phyloP scores from a whole-genome alignment of 2,797 vertebrate species.

The Peromyscus nudipes region DNA sequence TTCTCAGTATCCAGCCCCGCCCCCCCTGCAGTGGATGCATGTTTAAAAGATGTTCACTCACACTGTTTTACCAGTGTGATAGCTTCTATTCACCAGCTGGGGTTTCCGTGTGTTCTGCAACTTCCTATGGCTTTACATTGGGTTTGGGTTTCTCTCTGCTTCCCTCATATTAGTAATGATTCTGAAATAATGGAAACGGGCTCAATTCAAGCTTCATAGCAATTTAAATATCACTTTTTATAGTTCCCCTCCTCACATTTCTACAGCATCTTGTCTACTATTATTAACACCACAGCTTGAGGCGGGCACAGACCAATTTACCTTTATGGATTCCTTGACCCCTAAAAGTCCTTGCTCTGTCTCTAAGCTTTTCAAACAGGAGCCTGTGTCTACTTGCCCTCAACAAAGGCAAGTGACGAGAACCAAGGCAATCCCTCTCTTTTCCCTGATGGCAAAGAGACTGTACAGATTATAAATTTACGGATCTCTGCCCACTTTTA shows the following conservation, averaged over 20 bases:
- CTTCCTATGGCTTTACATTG: slow-evolving; percentile 76
- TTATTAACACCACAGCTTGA: slow-evolving; percentile 85
- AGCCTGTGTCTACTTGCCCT: slow-evolving; percentile 34
- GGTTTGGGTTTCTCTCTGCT: slow-evolving; percentile 71
- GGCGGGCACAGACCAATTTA: slow-evolving; percentile 80
- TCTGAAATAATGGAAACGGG: slow-evolving; percentile 79
- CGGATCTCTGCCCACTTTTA: slow-evolving; percentile 52
- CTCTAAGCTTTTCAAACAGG: slow-evolving; percentile 65
- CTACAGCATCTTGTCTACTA: slow-evolving; percentile 75
- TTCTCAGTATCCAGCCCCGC: slow-evolving; percentile 54
- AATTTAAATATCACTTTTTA: slow-evolving; percentile 85
- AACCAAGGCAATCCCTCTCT: slow-evolving; percentile 32
- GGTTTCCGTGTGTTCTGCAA: slow-evolving; percentile 73
- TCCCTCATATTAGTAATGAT: slow-evolving; percentile 78
- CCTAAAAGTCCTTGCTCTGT: slow-evolving; percentile 80
- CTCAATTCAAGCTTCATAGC: slow-evolving; percentile 76
- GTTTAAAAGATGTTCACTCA: slow-evolving; percentile 80
- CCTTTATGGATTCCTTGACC: slow-evolving; percentile 84
- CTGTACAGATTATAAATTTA: slow-evolving; percentile 53
- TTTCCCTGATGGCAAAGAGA: slow-evolving; percentile 52
- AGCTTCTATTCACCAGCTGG: slow-evolving; percentile 77
- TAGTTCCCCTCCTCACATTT: slow-evolving; percentile 73
- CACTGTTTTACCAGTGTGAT: slow-evolving; percentile 69
- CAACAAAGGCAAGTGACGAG: slow-evolving; percentile 68
- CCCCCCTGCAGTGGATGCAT: slow-evolving; percentile 39